Conservation (phyloP, 2,113 vertebrate genomes). For the Entosphenus tridentatus region DNA sequence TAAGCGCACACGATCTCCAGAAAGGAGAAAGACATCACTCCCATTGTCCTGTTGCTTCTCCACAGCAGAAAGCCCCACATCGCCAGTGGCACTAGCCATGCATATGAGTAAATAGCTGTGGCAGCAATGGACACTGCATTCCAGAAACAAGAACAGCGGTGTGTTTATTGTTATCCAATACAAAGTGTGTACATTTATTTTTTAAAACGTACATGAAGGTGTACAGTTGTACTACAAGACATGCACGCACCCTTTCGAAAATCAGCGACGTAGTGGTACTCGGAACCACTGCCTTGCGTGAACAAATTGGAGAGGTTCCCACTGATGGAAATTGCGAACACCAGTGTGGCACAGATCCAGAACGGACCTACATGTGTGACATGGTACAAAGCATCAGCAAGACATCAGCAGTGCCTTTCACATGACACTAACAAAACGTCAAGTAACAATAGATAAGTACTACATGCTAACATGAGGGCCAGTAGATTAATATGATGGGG, state of each 20-base stretch:
- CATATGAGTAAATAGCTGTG: slow-evolving; percentile 62
- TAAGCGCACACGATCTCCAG: slow-evolving; percentile 87
- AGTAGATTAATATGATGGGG: too few relatives aligned
- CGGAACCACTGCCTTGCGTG: slow-evolving; percentile 29
- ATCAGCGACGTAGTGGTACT: slow-evolving; percentile 56
- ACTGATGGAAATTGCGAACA: slow-evolving; percentile 78
- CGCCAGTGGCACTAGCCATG: slow-evolving; percentile 67
- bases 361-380: slow-evolving; percentile 42
- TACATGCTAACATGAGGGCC: too few relatives aligned
- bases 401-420: too few relatives aligned
- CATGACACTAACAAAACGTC: too few relatives aligned
- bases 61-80: slow-evolving; percentile 79
- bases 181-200: neutral
- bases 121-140: slow-evolving; percentile 71
- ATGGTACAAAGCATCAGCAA: too few relatives aligned
- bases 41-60: slow-evolving; percentile 71
- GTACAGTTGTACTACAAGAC: neutral
- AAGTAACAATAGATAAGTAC: too few relatives aligned
- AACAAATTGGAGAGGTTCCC: slow-evolving; percentile 81
- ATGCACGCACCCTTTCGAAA: slow-evolving; percentile 60
- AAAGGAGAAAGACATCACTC: slow-evolving; percentile 67
- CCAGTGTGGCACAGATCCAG: slow-evolving; percentile 89
- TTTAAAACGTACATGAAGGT: neutral
- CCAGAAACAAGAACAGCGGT: neutral
- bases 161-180: neutral